phyloP scores from a whole-genome alignment of 2,797 vertebrate species.

The Sciurus vulgaris region DNA sequence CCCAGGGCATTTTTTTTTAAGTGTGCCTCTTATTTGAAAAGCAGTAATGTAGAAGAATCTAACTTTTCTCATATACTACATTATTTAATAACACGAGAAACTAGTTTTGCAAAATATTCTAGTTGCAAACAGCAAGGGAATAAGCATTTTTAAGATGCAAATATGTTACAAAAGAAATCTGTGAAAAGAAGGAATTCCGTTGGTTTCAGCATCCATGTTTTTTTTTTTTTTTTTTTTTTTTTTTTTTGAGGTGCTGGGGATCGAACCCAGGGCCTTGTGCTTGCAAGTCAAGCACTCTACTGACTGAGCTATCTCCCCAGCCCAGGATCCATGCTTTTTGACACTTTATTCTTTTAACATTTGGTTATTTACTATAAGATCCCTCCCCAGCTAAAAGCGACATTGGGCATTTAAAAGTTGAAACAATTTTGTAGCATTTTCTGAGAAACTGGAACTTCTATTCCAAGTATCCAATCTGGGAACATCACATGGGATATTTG shows the following conservation, averaged over 20 bases:
- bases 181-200: constrained; percentile 20
- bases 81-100: constrained; percentile 18
- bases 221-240: too few species aligned
- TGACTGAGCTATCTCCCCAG: too few species aligned
- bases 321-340: neutral
- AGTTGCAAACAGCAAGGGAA: neutral
- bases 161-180: neutral
- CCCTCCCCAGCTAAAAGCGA: neutral
- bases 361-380: neutral
- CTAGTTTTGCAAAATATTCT: constrained; percentile 10
- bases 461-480: neutral
- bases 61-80: neutral
- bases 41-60: neutral
- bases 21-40: neutral
- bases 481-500: neutral
- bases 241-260: too few species aligned
- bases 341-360: constrained; percentile 32
- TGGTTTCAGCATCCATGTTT: neutral
- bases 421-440: constrained; percentile 40
- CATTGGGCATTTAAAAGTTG: neutral
- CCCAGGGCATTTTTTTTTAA: neutral
- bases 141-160: constrained; percentile 38
- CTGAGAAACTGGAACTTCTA: neutral
- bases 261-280: too few species aligned
- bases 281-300: too few species aligned